Percentiles rank a stretch among this genome's conserved stretches.
These are phyloP conservation scores for Panurus biarmicus DNA, from an alignment of 2,113 vertebrate species.

Conservation along the genomic window DNA sequence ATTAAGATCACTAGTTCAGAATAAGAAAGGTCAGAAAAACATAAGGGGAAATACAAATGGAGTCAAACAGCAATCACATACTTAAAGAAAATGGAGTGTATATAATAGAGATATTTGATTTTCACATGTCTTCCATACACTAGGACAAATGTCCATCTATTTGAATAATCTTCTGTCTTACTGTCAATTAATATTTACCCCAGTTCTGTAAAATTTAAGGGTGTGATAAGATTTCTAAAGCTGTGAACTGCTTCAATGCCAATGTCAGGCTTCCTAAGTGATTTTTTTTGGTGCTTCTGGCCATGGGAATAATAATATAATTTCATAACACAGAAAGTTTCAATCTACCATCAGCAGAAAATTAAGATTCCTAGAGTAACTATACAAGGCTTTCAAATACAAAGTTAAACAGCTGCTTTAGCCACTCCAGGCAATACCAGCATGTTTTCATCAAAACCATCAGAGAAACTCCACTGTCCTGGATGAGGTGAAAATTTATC, in stretches of 20 bases:
- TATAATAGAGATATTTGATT: not conserved
- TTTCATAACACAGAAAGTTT: not conserved
- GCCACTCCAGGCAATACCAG: not conserved
- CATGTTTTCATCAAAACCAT: not conserved
- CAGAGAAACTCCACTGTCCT: not conserved
- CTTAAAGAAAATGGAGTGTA: not conserved
- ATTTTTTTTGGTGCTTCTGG: not conserved
- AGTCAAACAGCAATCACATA: not conserved
- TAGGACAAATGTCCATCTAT: not conserved
- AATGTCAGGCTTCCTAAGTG: not conserved
- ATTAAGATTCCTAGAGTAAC: not conserved
- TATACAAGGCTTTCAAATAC: not conserved
- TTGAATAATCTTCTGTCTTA: not conserved
- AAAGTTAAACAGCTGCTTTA: not conserved
- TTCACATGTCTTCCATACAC: not conserved
- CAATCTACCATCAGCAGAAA: not conserved
- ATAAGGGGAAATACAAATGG: not conserved
- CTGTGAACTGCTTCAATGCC: not conserved
- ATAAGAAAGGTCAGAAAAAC: not conserved
- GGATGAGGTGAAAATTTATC: not conserved
- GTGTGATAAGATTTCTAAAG: not conserved
- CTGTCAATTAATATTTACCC: not conserved
- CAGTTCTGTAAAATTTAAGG: not conserved
- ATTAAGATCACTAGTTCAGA: not conserved
- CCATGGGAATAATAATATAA: not conserved